Evolutionary conservation across 1,140 invertebrate species (phyloP).

Genomic region (Sycophaga agraensis): DNA sequence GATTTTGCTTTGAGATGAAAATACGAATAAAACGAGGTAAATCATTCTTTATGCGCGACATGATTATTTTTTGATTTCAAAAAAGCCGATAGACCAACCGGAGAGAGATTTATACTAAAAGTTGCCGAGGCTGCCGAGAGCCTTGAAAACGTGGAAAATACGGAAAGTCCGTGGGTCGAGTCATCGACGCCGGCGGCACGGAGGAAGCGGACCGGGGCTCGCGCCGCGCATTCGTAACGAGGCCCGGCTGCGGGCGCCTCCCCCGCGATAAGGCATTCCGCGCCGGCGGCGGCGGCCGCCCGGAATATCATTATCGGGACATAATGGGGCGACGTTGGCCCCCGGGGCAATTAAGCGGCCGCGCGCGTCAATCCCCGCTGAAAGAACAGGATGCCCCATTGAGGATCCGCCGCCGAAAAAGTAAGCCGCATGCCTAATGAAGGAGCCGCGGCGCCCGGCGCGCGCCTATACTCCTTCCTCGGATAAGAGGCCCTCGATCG

Average conservation of each 20-base stretch:
- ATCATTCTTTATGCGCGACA: too few relatives aligned
- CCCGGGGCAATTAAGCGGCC: constrained; percentile 39
- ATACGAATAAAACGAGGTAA: too few relatives aligned
- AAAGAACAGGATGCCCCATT: constrained; percentile 49
- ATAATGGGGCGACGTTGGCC: constrained; percentile 38
- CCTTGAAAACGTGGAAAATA: too few relatives aligned
- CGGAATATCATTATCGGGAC: constrained; percentile 43
- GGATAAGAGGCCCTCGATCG: constrained; percentile 28
- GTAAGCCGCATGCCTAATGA: constrained; percentile 43
- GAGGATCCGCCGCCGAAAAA: too few relatives aligned
- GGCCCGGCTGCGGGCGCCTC: too few relatives aligned
- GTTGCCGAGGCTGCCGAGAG: too few relatives aligned
- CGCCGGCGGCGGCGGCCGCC: neutral
- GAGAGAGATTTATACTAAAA: too few relatives aligned
- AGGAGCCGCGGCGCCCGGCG: constrained; percentile 19
- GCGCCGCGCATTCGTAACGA: constrained; percentile 21
- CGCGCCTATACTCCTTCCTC: too few relatives aligned
- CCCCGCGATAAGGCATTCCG: constrained; percentile 13
- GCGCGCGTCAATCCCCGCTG: constrained; percentile 40
- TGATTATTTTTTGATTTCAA: too few relatives aligned
- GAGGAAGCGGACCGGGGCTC: neutral
- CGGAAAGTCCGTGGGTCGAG: neutral
- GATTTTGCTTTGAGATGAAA: too few relatives aligned
- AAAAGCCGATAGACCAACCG: too few relatives aligned
- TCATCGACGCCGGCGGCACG: neutral